A percentile compares a stretch with the other conserved stretches of the same genome.
These are phyloP conservation scores for Oreortyx pictus DNA, from an alignment of 2,797 vertebrate species.

Conservation along the genomic window DNA sequence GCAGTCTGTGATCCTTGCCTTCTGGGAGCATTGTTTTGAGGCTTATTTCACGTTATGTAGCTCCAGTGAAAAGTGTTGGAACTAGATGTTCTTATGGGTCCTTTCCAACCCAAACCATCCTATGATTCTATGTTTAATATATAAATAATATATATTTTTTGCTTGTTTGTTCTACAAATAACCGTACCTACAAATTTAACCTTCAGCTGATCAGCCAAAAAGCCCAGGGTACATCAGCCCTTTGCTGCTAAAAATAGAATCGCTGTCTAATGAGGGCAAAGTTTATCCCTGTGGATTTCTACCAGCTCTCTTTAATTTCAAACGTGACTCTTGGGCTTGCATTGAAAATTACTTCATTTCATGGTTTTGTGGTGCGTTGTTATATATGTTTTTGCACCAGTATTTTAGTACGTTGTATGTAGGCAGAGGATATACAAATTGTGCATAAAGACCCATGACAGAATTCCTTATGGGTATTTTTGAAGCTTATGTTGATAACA, in stretches of 20 bases:
- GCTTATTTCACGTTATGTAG: neutral
- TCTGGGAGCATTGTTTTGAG: neutral
- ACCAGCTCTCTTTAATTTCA: slow-evolving; percentile 23
- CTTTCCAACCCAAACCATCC: too few species aligned
- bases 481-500: neutral
- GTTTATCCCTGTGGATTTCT: slow-evolving; percentile 37
- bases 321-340: neutral
- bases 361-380: neutral
- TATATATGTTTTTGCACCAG: neutral
- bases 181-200: neutral
- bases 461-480: neutral
- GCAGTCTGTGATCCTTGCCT: neutral
- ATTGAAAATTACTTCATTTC: neutral
- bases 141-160: neutral
- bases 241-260: slow-evolving; percentile 3
- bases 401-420: neutral
- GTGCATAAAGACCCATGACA: neutral
- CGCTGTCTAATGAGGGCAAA: slow-evolving; percentile 8
- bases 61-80: neutral
- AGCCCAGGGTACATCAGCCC: neutral
- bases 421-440: neutral
- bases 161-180: neutral
- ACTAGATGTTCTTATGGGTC: too few species aligned
- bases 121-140: neutral
- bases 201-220: neutral